phyloP scores from a whole-genome alignment of 2,888 invertebrate genomes.

The Lasioglossum marginatum region DNA sequence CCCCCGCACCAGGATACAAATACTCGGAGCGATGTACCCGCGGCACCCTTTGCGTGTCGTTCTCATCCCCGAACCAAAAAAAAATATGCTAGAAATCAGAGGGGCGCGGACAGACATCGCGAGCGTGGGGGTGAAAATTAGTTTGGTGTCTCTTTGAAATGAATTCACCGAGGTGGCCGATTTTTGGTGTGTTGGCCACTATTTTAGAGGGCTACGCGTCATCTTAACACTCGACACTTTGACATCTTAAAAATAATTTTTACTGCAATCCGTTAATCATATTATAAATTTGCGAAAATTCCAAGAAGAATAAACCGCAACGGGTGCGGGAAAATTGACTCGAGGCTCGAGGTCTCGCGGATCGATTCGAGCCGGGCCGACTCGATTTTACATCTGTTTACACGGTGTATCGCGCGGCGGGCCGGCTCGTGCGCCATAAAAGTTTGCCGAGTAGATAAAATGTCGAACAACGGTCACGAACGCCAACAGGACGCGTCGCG shows the following conservation, averaged over 20 bases:
- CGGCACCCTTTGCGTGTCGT: conserved; percentile 5
- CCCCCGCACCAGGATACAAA: conserved; percentile 30
- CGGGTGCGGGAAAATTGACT: not conserved
- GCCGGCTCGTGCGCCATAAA: not conserved
- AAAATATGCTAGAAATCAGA: not conserved
- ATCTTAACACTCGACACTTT: not conserved
- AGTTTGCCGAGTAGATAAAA: not conserved
- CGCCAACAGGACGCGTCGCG: not conserved
- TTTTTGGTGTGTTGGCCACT: not conserved
- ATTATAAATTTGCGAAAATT: no score
- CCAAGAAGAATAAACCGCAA: no score
- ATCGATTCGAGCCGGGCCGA: not conserved
- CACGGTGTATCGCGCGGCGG: not conserved
- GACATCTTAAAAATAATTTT: no score
- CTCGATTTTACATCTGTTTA: not conserved
- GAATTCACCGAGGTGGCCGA: not conserved
- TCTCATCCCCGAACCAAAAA: not conserved
- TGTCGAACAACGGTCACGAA: conserved; percentile 19
- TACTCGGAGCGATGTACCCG: conserved; percentile 36
- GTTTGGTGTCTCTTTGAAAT: not conserved
- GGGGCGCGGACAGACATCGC: not conserved
- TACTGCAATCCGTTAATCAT: no score
- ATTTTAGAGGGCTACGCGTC: not conserved
- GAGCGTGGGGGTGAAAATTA: not conserved
- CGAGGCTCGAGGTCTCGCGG: not conserved